Evolutionary conservation across 2,888 invertebrate genomes (phyloP), one percentile per base, ranked within the genome.

Genomic region (Gari tellinella): DNA sequence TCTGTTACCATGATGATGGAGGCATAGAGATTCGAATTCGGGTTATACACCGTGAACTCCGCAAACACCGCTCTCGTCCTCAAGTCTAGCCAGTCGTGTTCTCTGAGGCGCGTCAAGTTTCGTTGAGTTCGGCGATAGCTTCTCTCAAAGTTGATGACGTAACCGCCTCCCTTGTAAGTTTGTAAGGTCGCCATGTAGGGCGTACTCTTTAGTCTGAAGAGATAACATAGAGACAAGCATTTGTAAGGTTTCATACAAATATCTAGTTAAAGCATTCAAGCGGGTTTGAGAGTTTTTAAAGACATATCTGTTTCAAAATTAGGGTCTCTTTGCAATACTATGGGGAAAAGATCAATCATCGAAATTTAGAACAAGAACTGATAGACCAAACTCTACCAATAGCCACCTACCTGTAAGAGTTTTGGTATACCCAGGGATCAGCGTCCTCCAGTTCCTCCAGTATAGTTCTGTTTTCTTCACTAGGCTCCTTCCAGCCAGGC

Each of bases 11-110:
- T 80, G 12, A 89, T 86, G 37, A 87, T 86, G 2, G 91, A 90
- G 1, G 88, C 89, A 68, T 90, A 92, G 31, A 91, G 82, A 66
- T 92, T 92, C 19, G 87, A 82, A 69, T 91, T 90, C 5, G 90
- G 90, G 72, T 93, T 94, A 85, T 93, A 94, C 1, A 92, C 89
- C 0, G 93, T 92, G 84, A 93, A 93, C 81, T 94, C 93, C 26
- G 93, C 86, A 63, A 93, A 90, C 3, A 93, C 88, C 1, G 93
- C 93, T 56, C 93, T 81, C 0, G 93, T 93, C 51, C 89, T 76
- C 45, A 88, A 81, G 79, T 93, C 93, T 43, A 93, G 86, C 93
- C 93, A 93, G 57, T 90, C 85, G 31, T 84, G 40, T 1, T 86
- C 75, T 70, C 92, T 86, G 40, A 93, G 84, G 7, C 88, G 80